phyloP scores from a whole-genome alignment of 2,797 vertebrate species.

The Balearica regulorum region DNA sequence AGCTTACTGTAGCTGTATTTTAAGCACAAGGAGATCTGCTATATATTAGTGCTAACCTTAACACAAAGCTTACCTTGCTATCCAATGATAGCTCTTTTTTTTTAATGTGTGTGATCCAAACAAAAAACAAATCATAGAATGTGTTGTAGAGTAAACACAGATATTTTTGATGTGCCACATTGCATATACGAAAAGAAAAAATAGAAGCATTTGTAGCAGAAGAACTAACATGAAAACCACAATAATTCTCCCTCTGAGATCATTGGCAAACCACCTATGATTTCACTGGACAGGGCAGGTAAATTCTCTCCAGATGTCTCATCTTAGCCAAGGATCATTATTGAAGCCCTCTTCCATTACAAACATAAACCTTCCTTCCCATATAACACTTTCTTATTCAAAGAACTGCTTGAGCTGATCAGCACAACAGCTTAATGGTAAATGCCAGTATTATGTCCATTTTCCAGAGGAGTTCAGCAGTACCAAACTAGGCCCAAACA shows the following conservation, averaged over 20 bases:
- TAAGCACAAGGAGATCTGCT: conserved; percentile 19
- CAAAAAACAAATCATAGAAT: neutral
- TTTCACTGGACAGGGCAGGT: neutral
- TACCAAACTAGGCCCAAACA: neutral
- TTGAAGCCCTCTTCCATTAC: neutral
- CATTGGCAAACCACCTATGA: neutral
- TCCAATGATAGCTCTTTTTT: neutral
- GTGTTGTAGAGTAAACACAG: neutral
- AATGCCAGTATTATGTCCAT: neutral
- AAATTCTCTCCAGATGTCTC: neutral
- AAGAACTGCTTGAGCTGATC: neutral
- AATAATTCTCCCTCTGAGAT: neutral
- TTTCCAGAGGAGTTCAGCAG: neutral
- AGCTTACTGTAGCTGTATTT: conserved; percentile 1
- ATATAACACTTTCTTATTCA: neutral
- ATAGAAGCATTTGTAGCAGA: neutral
- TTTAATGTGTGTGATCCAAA: neutral
- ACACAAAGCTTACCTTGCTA: conserved; percentile 2
- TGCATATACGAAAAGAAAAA: neutral
- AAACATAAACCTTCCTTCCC: neutral
- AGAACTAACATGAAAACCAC: neutral
- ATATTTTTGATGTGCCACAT: neutral
- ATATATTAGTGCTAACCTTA: conserved; percentile 16
- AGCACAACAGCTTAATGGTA: neutral
- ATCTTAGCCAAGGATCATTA: neutral